Base-by-base conservation (phyloP, 2,888 invertebrate genomes). In the Fragum fragum region DNA sequence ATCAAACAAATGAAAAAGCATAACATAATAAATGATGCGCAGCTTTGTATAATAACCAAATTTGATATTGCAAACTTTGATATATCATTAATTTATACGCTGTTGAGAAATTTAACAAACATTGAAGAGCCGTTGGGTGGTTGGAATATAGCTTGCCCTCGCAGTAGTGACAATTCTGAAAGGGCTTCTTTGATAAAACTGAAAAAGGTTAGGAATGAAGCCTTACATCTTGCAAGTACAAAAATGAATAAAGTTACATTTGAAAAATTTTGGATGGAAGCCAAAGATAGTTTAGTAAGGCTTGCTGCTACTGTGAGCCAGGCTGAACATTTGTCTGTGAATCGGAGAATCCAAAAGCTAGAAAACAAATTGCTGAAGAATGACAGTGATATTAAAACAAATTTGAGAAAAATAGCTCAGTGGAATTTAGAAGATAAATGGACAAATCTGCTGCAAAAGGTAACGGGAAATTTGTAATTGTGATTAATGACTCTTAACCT, bases 381-480 rank as follows among this genome's bases (percentile, higher is more conserved):
- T 57, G 23, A 57, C 7, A 2, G 23, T 57, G 21, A 21, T 14
- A 57, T 26, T 3, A 11, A 7, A 26, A 23, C 7, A 26, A 26
- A 21, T 23, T 23, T 57, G 23, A 11, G 6, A 14, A 57, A 57
- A 57, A 5, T 47, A 9, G 47, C 47, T n/a, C 5, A 47, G 47
- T 57, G 57, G 57, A n/a, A 57, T n/a, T 23, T 57, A 2, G 57
- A 57, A 26, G 57, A 57, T 3, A 57, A 57, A 57, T 23, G 7
- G 1, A 6, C 57, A 3, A 23, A 57, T 14, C 11, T 57, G 23
- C 47, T 9, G 47, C 32, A 36, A 9, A 36, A 3, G 32, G 32
- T 36, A 36, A n/a, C n/a, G n/a, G n/a, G n/a, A n/a, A n/a, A n/a
- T n/a, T n/a, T n/a, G n/a, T n/a, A n/a, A n/a, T n/a, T n/a, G n/a